Base-by-base conservation (phyloP, 2,888 invertebrate genomes). In the Trissolcus brochymenae region DNA sequence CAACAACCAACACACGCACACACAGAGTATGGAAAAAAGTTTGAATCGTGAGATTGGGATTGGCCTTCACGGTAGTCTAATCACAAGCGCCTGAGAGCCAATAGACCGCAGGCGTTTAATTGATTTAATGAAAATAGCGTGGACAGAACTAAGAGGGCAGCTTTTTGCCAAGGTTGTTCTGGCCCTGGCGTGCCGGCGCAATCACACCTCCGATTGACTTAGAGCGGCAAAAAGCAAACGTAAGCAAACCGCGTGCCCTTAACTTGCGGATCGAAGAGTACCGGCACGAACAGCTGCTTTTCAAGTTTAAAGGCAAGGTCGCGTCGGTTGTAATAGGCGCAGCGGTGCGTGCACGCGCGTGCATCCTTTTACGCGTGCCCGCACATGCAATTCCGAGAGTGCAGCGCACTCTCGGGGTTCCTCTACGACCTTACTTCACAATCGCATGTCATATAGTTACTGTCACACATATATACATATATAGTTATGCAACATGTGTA, bases 401-500 rank as follows among this genome's bases (percentile, higher is more conserved):
- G 74, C 78, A 70, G 57, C 66, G 78, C 73, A 74, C 78, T 70
- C 73, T 50, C 53, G 40, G 43, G 72, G 72, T 77, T 70, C 77
- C 60, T 73, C 64, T 61, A 53, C 70, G 66, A 74, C 78, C 78
- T 78, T 73, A 70, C 68, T 29, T 73, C 72, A 73, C 72, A 70
- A 77, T 77, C 53, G 77, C 65, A 72, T 75, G 64, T 78, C 78
- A 66, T 78, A 78, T 67, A 71, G 70, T 71, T 51, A 64, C 71
- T 67, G 78, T 75, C 71, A 78, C 78, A 71, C 40, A 78, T 81
- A 74, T n/a, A n/a, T n/a, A 82, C 83, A 82, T 81, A 80, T 84
- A 80, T 84, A 84, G 85, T 87, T 87, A 85, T 85, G 87, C 84
- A 87, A 86, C 84, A 81, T 81, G 81, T 79, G 76, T 79, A 81